phyloP scores from a whole-genome alignment of 2,888 invertebrate genomes.

The Neoascia interrupta region DNA sequence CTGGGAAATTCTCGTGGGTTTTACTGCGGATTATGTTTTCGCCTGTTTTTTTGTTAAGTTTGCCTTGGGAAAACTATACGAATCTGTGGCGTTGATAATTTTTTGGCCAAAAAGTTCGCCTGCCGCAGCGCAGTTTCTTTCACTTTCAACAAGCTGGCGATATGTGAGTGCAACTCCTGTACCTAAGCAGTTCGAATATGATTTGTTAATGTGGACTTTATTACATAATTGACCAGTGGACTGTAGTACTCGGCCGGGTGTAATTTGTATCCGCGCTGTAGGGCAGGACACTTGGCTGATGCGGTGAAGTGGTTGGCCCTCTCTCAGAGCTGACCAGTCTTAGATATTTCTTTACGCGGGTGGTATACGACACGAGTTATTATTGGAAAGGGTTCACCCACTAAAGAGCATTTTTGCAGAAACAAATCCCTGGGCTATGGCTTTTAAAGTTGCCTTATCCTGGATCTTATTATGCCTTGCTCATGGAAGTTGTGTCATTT shows the following conservation, averaged over 20 bases:
- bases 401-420: too few relatives aligned
- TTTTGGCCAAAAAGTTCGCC: conserved; percentile 21
- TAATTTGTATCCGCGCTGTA: conserved; percentile 35
- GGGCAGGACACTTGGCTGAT: conserved; percentile 41
- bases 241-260: background rate
- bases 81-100: conserved; percentile 35
- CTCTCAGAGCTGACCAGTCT: conserved; percentile 31
- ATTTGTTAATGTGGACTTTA: conserved; percentile 61
- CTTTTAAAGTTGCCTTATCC: too few relatives aligned
- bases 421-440: too few relatives aligned
- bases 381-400: too few relatives aligned
- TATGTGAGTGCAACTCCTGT: conserved; percentile 52
- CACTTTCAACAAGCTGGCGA: conserved; percentile 52
- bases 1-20: conserved; percentile 54
- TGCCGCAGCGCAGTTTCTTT: conserved; percentile 53
- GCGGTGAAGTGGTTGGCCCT: conserved; percentile 53
- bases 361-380: too few relatives aligned
- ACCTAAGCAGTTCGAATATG: conserved; percentile 55
- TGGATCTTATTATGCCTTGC: too few relatives aligned
- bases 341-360: too few relatives aligned
- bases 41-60: conserved; percentile 29
- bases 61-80: conserved; percentile 40
- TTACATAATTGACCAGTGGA: conserved; percentile 51
- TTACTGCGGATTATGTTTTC: conserved; percentile 27
- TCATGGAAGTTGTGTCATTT: too few relatives aligned